phyloP scores from a whole-genome alignment of 1,140 invertebrate genomes.

The Zaprionus tsacasi region DNA sequence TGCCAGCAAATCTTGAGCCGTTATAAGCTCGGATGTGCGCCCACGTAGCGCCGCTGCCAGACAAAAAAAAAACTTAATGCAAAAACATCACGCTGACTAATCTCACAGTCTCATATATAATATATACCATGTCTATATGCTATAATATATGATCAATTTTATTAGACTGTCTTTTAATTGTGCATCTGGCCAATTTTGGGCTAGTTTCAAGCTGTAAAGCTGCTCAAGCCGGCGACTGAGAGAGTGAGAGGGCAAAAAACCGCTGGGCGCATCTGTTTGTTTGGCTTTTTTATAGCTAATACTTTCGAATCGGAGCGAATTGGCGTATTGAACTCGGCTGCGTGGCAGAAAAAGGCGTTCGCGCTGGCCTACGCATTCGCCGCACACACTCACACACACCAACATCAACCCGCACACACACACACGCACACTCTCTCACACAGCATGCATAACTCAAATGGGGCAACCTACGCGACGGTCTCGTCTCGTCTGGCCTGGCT shows the following conservation, averaged over 20 bases:
- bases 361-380: conserved; percentile 63
- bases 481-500: conserved; percentile 25
- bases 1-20: conserved; percentile 35
- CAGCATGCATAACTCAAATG: conserved; percentile 38
- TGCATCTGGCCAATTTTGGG: conserved; percentile 63
- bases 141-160: conserved; percentile 17
- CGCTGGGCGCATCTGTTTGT: conserved; percentile 65
- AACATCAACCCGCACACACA: conserved; percentile 8
- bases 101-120: conserved; percentile 32
- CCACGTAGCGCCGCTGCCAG: conserved; percentile 63
- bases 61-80: conserved; percentile 50
- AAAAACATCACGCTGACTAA: conserved; percentile 67
- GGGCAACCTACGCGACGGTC: conserved; percentile 58
- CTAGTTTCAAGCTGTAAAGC: conserved; percentile 21
- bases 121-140: conserved; percentile 9
- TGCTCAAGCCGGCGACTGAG: conserved; percentile 6
- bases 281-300: conserved; percentile 46
- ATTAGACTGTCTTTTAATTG: conserved; percentile 60
- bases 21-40: conserved; percentile 47
- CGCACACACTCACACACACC: conserved; percentile 18
- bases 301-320: conserved; percentile 66
- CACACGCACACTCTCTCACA: conserved; percentile 5
- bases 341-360: conserved; percentile 59
- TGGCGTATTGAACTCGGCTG: conserved; percentile 76
- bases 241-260: conserved; percentile 21